Evolutionary conservation across 2,113 vertebrate species (phyloP).

Genomic region (Sakesphorus luctuosus): DNA sequence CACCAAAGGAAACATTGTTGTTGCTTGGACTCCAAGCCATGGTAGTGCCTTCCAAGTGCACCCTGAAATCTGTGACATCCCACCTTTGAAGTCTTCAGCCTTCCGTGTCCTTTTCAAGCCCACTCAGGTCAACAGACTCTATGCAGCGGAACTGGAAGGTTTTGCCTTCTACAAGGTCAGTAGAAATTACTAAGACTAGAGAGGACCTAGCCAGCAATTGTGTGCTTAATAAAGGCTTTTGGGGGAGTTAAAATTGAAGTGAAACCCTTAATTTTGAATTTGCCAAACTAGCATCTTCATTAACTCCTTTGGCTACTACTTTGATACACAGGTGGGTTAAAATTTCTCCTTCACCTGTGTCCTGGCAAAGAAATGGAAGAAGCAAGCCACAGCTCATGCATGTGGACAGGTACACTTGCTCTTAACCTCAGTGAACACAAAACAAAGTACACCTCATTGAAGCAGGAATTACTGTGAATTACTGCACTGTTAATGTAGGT

Average conservation of each 20-base stretch:
- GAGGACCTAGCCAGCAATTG: not conserved
- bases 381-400: not conserved
- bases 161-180: slow-evolving; percentile 88
- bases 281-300: not conserved
- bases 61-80: slow-evolving; percentile 80
- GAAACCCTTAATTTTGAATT: not conserved
- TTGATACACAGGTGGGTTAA: not conserved
- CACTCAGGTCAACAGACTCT: slow-evolving; percentile 77
- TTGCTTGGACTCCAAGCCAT: slow-evolving; percentile 82
- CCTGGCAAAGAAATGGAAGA: not conserved
- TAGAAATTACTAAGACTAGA: not conserved
- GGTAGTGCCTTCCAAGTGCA: slow-evolving; percentile 78
- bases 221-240: not conserved
- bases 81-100: slow-evolving; percentile 84
- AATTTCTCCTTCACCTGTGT: not conserved
- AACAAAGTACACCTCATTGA: not conserved
- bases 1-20: slow-evolving; percentile 82
- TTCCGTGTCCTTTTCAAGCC: slow-evolving; percentile 85
- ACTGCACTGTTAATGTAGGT: not conserved
- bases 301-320: not conserved
- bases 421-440: not conserved
- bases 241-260: not conserved
- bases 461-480: not conserved
- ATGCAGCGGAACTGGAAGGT: slow-evolving; percentile 86
- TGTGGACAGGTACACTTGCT: not conserved